Percentiles rank a stretch among this genome's conserved stretches.
Conservation (phyloP, 2,888 invertebrate genomes). For the Diogma glabrata region DNA sequence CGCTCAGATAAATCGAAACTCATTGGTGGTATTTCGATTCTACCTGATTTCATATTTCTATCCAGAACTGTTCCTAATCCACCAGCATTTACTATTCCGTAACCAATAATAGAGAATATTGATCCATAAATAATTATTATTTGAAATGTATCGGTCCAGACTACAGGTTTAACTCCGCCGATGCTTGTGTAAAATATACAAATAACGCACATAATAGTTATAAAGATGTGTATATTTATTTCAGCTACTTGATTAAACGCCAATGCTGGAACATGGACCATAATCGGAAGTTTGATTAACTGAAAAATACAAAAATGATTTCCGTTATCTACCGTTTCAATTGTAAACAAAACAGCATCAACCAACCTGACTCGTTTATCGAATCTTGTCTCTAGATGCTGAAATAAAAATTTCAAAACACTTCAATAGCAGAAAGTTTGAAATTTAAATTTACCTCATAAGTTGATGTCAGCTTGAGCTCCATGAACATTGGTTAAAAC, state of each 20-base stretch:
- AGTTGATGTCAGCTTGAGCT: slow-evolving; percentile 49
- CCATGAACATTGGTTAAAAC: slow-evolving; percentile 50
- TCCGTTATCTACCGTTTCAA: neutral
- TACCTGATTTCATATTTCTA: slow-evolving; percentile 53
- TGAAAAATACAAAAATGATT: too few species aligned
- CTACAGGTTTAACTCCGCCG: neutral
- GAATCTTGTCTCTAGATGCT: slow-evolving; percentile 34
- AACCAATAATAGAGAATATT: slow-evolving; percentile 57
- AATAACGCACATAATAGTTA: slow-evolving; percentile 65
- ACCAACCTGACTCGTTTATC: slow-evolving; percentile 54
- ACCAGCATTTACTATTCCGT: slow-evolving; percentile 60
- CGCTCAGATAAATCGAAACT: slow-evolving; percentile 57
- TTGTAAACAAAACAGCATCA: slow-evolving; percentile 45
- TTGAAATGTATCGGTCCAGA: slow-evolving; percentile 1
- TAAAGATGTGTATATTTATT: slow-evolving; percentile 49
- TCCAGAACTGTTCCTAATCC: slow-evolving; percentile 52
- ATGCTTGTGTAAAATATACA: slow-evolving; percentile 76
- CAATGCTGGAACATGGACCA: slow-evolving; percentile 26
- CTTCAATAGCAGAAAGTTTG: neutral
- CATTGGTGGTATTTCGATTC: slow-evolving; percentile 57
- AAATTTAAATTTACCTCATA: slow-evolving; percentile 42
- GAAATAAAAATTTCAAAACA: neutral
- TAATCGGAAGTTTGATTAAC: slow-evolving; percentile 58
- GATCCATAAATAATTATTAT: slow-evolving; percentile 57
- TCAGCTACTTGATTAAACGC: slow-evolving; percentile 52